Percentiles rank a stretch among this genome's conserved stretches.
Evolutionary conservation across 2,888 invertebrate genomes (phyloP).

Genomic region (Pachliopta kotzebuea): DNA sequence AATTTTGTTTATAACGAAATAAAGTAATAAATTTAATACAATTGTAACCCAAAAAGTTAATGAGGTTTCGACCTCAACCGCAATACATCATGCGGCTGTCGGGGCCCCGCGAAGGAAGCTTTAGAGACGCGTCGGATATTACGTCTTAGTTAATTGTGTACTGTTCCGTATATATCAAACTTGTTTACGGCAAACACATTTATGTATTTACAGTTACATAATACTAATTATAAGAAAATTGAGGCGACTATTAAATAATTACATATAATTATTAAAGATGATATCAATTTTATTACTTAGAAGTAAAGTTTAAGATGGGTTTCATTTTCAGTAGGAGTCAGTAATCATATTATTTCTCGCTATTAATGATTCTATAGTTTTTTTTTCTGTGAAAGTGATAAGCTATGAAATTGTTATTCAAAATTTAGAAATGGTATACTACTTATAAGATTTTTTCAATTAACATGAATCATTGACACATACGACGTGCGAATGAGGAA

Average conservation of each 20-base stretch:
- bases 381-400: too few species aligned
- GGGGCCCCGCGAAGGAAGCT: conserved; percentile 2
- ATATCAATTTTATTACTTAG: neutral
- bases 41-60: conserved; percentile 10
- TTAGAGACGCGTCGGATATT: conserved; percentile 11
- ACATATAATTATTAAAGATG: neutral
- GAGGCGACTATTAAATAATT: neutral
- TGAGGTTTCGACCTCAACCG: conserved; percentile 9
- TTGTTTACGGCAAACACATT: neutral
- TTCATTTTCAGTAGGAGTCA: too few species aligned
- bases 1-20: neutral
- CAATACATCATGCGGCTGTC: conserved; percentile 21
- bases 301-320: neutral
- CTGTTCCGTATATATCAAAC: neutral
- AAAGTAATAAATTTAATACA: conserved; percentile 5
- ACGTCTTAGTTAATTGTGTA: conserved; percentile 11
- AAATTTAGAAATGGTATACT: too few species aligned
- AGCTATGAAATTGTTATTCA: too few species aligned
- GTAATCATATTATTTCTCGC: too few species aligned
- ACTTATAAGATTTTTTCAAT: too few species aligned
- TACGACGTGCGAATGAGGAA: too few species aligned
- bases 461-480: too few species aligned
- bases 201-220: neutral
- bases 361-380: too few species aligned
- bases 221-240: neutral